Evolutionary conservation across 92 coral and sea anemone species (phyloP).

Genomic region (Porites divaricata): DNA sequence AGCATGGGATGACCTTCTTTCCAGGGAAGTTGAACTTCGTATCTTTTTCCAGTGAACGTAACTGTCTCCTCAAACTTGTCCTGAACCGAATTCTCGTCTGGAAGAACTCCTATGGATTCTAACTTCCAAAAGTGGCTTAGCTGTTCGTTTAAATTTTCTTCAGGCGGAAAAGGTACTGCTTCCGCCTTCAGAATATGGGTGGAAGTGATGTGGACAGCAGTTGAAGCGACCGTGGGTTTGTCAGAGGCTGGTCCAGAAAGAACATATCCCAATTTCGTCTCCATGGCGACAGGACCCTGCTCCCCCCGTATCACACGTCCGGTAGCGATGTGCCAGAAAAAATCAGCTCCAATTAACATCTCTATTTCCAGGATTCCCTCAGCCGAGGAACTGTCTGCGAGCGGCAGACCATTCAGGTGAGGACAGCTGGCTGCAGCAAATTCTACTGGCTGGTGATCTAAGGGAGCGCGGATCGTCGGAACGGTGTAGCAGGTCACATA

Average conservation of each 20-base stretch:
- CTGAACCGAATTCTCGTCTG: background rate
- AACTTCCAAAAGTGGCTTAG: constrained; percentile 50
- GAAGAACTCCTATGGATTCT: constrained; percentile 53
- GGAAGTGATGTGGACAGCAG: constrained; percentile 35
- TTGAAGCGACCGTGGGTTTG: background rate
- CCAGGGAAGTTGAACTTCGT: constrained; percentile 65
- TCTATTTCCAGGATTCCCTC: constrained; percentile 26
- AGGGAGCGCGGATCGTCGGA: constrained; percentile 4
- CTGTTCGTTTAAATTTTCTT: background rate
- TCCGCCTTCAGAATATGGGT: constrained; percentile 35
- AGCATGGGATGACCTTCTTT: constrained; percentile 33
- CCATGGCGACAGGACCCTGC: constrained; percentile 53
- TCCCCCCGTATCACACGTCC: constrained; percentile 42
- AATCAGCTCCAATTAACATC: constrained; percentile 33
- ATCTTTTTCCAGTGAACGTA: constrained; percentile 48
- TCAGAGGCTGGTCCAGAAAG: constrained; percentile 31
- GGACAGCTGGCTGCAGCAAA: background rate
- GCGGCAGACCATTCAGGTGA: constrained; percentile 10
- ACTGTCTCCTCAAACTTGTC: constrained; percentile 39
- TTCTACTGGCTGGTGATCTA: constrained; percentile 2
- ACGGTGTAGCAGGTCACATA: constrained; percentile 3
- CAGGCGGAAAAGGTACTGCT: background rate
- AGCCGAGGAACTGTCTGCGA: constrained; percentile 12
- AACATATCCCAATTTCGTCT: constrained; percentile 58
- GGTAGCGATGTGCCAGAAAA: constrained; percentile 24